These are phyloP conservation scores for Melangyna quadrimaculata DNA, from an alignment of 2,888 invertebrate species.

Conservation along the genomic window DNA sequence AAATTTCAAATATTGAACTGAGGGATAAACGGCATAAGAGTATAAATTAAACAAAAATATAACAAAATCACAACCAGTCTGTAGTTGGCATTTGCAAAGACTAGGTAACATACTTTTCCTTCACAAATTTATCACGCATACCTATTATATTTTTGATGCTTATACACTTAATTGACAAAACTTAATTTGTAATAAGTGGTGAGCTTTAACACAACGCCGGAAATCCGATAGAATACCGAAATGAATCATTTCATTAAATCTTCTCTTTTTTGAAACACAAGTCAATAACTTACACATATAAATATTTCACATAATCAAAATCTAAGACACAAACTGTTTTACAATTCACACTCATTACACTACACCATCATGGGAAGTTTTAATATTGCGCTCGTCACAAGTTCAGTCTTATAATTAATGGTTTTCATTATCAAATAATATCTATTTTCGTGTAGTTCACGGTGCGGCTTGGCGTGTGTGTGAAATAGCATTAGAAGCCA, in stretches of 20 bases:
- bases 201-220: neutral
- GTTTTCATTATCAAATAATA: slow-evolving; percentile 58
- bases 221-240: neutral
- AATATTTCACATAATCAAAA: neutral
- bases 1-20: too few relatives aligned
- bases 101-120: too few relatives aligned
- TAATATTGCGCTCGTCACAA: slow-evolving; percentile 11
- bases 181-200: neutral
- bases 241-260: neutral
- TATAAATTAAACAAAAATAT: too few relatives aligned
- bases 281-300: neutral
- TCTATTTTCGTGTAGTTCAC: slow-evolving; percentile 58
- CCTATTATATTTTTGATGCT: too few relatives aligned
- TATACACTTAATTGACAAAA: neutral
- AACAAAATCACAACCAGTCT: too few relatives aligned
- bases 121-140: too few relatives aligned
- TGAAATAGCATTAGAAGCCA: slow-evolving; percentile 36
- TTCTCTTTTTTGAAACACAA: neutral
- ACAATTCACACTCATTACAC: slow-evolving; percentile 23
- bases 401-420: slow-evolving; percentile 55
- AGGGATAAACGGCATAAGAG: too few relatives aligned
- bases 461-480: slow-evolving; percentile 15
- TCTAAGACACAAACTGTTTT: slow-evolving; percentile 1
- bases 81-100: too few relatives aligned
- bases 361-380: slow-evolving; percentile 6